A percentile compares a stretch with the other conserved stretches of the same genome.
Evolutionary conservation across 2,797 vertebrate species (phyloP).

Genomic region (Loriculus beryllinus): DNA sequence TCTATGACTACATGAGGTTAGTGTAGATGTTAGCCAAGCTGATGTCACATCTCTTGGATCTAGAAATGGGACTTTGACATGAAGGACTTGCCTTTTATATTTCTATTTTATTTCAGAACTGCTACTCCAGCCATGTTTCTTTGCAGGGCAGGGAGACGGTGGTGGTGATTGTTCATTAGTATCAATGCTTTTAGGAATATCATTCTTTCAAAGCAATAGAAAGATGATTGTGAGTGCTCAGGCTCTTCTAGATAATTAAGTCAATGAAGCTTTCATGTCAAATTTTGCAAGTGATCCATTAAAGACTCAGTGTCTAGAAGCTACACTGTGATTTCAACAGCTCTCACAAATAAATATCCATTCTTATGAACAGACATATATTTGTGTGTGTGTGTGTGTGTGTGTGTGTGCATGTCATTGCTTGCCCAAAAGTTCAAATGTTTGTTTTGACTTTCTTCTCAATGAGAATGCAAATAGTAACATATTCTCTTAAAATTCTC

Average conservation of each 20-base stretch:
- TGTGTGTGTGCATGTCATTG: background rate
- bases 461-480: background rate
- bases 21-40: background rate
- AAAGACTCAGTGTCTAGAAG: background rate
- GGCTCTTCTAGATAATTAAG: background rate
- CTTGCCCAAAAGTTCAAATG: background rate
- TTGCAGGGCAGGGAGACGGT: accelerated
- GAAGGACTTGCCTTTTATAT: background rate
- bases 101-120: background rate
- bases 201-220: background rate
- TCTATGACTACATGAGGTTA: background rate
- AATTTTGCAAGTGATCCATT: background rate
- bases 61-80: background rate
- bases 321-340: background rate
- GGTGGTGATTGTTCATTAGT: background rate
- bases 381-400: accelerated
- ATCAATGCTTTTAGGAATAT: background rate
- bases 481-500: background rate
- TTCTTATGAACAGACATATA: background rate
- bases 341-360: background rate
- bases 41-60: background rate
- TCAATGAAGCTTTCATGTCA: background rate
- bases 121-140: background rate
- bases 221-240: background rate
- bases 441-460: background rate